Evolutionary conservation across 2,113 vertebrate genomes (phyloP).

Genomic region (Isichthys henryi): DNA sequence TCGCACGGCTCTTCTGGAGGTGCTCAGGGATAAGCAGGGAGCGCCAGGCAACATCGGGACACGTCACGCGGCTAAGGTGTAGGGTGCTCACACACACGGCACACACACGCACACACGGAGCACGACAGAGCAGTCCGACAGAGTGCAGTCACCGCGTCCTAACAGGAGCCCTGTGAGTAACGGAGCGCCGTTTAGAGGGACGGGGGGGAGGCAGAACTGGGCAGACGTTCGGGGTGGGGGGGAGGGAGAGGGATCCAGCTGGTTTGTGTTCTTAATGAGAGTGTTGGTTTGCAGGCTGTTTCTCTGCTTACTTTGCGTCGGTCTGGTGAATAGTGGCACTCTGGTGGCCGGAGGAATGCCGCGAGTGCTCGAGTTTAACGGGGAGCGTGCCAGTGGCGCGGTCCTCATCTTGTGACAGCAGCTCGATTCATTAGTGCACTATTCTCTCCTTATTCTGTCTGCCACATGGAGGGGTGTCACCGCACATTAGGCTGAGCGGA

Average conservation of each 20-base stretch:
- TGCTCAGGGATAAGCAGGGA: neutral
- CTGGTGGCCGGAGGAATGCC: neutral
- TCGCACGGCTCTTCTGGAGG: neutral
- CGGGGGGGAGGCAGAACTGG: neutral
- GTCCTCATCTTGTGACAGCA: neutral
- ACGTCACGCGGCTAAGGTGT: neutral
- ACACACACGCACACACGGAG: neutral
- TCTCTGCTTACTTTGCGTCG: neutral
- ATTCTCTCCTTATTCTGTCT: neutral
- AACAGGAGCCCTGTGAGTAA: slow-evolving; percentile 11
- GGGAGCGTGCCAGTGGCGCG: neutral
- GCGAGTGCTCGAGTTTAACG: neutral
- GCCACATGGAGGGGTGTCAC: neutral
- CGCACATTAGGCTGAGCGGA: neutral
- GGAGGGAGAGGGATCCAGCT: neutral
- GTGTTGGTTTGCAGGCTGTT: neutral
- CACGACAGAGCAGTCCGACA: neutral
- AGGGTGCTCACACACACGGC: neutral
- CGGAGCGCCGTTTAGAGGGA: neutral
- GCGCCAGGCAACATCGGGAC: neutral
- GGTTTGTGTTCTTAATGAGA: neutral
- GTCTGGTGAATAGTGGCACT: neutral
- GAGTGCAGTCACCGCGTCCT: neutral
- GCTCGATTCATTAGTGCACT: neutral
- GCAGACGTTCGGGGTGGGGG: neutral